Conservation (phyloP, 2,797 vertebrate species). For the Notamacropus eugenii region DNA sequence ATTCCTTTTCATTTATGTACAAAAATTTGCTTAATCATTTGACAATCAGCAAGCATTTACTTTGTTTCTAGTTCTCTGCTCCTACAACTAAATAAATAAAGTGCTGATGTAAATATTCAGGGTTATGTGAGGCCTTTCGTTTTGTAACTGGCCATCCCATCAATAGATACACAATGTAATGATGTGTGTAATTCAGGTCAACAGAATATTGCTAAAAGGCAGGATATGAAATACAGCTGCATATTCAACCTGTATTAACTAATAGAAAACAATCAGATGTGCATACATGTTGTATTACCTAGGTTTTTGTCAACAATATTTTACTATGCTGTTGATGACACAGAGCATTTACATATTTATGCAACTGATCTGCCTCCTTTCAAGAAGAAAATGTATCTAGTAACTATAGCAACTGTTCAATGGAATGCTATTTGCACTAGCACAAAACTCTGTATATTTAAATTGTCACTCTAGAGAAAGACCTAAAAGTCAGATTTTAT, state of each 20-base stretch:
- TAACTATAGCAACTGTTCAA: not conserved
- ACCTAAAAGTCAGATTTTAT: not conserved
- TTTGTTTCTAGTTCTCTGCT: not conserved
- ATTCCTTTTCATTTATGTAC: not conserved
- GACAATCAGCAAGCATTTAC: not conserved
- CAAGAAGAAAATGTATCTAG: not conserved
- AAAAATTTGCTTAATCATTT: not conserved
- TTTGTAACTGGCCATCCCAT: not conserved
- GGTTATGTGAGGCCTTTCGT: not conserved
- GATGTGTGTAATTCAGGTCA: not conserved
- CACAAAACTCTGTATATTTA: not conserved
- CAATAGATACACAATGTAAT: not conserved
- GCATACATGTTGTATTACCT: not conserved
- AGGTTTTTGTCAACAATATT: not conserved
- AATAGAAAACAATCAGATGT: not conserved
- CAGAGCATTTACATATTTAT: conserved; percentile 4
- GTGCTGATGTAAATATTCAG: not conserved
- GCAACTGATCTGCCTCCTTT: not conserved
- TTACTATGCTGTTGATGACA: not conserved
- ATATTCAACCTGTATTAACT: not conserved
- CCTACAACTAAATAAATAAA: not conserved
- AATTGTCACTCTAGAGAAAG: not conserved
- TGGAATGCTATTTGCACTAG: not conserved
- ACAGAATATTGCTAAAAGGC: not conserved
- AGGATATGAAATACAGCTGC: not conserved